Evolutionary conservation across 1,140 invertebrate genomes (phyloP).

Genomic region (Cotesia vestalis): DNA sequence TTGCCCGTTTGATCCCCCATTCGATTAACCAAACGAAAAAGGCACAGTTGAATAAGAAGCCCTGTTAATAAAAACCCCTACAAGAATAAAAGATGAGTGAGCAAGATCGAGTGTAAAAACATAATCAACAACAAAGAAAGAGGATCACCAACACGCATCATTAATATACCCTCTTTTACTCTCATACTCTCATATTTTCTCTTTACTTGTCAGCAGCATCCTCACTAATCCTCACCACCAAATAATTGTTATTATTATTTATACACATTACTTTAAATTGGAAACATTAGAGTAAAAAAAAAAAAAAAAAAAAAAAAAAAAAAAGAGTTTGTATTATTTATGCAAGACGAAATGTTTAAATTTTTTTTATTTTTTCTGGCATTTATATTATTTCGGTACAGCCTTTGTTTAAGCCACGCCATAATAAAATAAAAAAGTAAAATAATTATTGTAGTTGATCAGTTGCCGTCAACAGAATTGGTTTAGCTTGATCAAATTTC

Average conservation of each 20-base stretch:
- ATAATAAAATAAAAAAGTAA: too few species aligned
- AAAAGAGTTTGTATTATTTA: too few species aligned
- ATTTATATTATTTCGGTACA: too few species aligned
- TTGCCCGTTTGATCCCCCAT: too few species aligned
- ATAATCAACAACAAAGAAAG: slow-evolving; percentile 14
- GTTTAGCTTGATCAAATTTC: slow-evolving; percentile 61
- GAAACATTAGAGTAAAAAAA: too few species aligned
- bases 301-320: too few species aligned
- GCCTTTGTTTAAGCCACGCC: too few species aligned
- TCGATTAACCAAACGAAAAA: too few species aligned
- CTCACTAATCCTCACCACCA: slow-evolving; percentile 1
- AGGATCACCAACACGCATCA: slow-evolving; percentile 13
- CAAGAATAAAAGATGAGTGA: slow-evolving; percentile 7
- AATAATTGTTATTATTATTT: too few species aligned
- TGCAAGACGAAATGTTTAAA: too few species aligned
- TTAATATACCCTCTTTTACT: slow-evolving; percentile 17
- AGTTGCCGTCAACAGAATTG: slow-evolving; percentile 58
- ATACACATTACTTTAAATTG: too few species aligned
- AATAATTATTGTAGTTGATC: slow-evolving; percentile 51
- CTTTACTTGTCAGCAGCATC: not conserved
- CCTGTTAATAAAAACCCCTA: not conserved
- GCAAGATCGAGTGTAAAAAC: not conserved
- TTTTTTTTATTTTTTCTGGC: too few species aligned
- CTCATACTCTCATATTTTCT: not conserved
- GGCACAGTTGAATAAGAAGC: slow-evolving; percentile 21